These are phyloP conservation scores for Danionella cerebrum DNA, from an alignment of 2,113 vertebrate genomes.

Conservation along the genomic window DNA sequence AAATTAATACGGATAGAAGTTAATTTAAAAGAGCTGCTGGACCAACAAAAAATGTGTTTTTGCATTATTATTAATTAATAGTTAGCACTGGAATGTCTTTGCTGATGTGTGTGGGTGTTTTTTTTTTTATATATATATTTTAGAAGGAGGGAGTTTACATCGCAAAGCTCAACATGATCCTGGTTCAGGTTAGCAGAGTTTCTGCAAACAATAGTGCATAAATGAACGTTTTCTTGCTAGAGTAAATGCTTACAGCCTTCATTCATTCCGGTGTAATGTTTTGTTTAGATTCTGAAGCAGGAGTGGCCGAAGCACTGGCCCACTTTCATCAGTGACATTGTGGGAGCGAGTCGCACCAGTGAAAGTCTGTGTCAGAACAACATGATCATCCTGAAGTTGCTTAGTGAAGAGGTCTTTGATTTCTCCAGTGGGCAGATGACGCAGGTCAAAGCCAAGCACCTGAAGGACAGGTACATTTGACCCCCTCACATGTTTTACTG, in stretches of 20 bases:
- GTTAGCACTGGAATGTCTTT: no score
- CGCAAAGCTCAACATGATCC: conserved; percentile 96
- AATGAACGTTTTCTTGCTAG: conserved; percentile 41
- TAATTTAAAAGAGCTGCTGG: no score
- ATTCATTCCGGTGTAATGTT: conserved; percentile 70
- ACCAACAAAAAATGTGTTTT: no score
- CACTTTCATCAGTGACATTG: conserved; percentile 98
- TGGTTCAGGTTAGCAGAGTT: conserved; percentile 79
- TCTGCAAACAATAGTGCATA: no score
- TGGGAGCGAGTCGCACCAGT: conserved; percentile 93
- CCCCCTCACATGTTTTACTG: no score
- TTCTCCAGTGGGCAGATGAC: conserved; percentile 89
- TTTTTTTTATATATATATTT: no score
- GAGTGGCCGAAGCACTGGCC: conserved; percentile 99
- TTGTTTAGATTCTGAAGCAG: conserved; percentile 79
- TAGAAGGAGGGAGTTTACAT: conserved; percentile 96
- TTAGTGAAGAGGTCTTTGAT: conserved; percentile 98
- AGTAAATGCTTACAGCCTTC: neutral
- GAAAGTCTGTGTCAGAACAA: conserved; percentile 99
- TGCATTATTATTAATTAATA: no score
- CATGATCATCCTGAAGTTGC: conserved; percentile 94
- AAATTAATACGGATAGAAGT: no score
- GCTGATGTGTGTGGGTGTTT: no score
- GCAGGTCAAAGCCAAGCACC: conserved; percentile 91
- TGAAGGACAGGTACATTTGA: conserved; percentile 79